Base-by-base conservation (phyloP, 2,113 vertebrate species). In the Ceyx cyanopectus region DNA sequence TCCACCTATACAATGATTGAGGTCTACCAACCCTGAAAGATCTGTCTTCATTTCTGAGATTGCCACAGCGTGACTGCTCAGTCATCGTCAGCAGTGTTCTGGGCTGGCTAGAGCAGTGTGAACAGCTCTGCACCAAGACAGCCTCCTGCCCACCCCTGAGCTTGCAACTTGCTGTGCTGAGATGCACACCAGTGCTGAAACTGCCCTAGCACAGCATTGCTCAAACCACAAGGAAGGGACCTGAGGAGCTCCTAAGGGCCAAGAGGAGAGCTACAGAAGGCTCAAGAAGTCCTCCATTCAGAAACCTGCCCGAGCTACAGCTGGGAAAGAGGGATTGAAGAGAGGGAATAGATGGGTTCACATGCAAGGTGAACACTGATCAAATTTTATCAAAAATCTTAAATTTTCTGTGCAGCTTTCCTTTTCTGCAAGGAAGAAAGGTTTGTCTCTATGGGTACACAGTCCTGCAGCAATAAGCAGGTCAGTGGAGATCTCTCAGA, bases 91-190 rank as follows among this genome's bases (percentile, higher is more conserved):
- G 51, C 1, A 0, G n/a, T 7, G 12, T 12, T 18, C 20, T 11
- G 23, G 80, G 56, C 45, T 75, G 30, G 20, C 3, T 63, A 58
- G n/a, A 67, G 61, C 69, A 89, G 56, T 32, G 24, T 1, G 6
- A 61, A 26, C 1, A 1, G 24, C 24, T 23, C 57, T 7, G 14
- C 65, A 41, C 54, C 65, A 15, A 10, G 32, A 57, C 24, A 41
- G 29, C 8, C 22, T 54, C 20, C 81, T 37, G 6, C 10, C 63
- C 65, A 2, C 34, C 43, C n/a, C n/a, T 21, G 8, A 65, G 54
- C 69, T 61, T 34, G 0, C 46, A 7, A 20, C 61, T 48, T 20
- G 22, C 34, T 26, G 0, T 24, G 7, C 0, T 40, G 82, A 70
- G 54, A 32, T 6, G 24, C 45, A 51, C 51, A 7, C 0, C 0